These are phyloP conservation scores for Drosophila equinoxialis DNA, from an alignment of 1,140 invertebrate species.

Conservation along the genomic window DNA sequence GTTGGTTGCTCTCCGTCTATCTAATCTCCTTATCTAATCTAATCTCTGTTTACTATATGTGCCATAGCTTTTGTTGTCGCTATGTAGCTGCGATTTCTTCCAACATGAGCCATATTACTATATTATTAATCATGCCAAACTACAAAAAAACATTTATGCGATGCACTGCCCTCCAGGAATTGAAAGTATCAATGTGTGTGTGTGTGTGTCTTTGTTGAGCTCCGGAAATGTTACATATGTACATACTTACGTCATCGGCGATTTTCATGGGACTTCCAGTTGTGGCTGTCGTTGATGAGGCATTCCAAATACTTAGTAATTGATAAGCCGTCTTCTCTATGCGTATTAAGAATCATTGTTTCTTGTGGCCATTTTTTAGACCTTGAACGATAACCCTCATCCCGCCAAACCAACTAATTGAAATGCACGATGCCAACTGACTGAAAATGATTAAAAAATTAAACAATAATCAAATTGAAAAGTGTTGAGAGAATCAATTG, in stretches of 20 bases:
- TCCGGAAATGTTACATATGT: constrained; percentile 30
- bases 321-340: constrained; percentile 4
- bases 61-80: constrained; percentile 21
- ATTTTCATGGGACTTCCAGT: constrained; percentile 2
- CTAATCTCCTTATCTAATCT: constrained; percentile 37
- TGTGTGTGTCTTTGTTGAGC: constrained; percentile 19
- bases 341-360: background rate
- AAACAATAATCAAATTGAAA: constrained; percentile 30
- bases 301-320: constrained; percentile 15
- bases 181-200: constrained; percentile 7
- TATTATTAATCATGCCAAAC: constrained; percentile 57
- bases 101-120: constrained; percentile 23
- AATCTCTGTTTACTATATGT: constrained; percentile 42
- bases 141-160: constrained; percentile 22
- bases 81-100: constrained; percentile 42
- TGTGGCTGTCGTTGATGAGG: constrained; percentile 10
- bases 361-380: background rate
- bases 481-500: constrained; percentile 39
- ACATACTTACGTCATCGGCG: constrained; percentile 43
- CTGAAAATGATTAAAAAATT: constrained; percentile 48
- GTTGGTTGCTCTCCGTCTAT: background rate
- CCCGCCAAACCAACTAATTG: constrained; percentile 14
- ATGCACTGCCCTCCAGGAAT: background rate
- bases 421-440: constrained; percentile 14
- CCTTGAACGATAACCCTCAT: constrained; percentile 30